Evolutionary conservation across 2,888 invertebrate genomes (phyloP), one percentile per base, ranked within the genome.

Genomic region (Drosophila falleni): DNA sequence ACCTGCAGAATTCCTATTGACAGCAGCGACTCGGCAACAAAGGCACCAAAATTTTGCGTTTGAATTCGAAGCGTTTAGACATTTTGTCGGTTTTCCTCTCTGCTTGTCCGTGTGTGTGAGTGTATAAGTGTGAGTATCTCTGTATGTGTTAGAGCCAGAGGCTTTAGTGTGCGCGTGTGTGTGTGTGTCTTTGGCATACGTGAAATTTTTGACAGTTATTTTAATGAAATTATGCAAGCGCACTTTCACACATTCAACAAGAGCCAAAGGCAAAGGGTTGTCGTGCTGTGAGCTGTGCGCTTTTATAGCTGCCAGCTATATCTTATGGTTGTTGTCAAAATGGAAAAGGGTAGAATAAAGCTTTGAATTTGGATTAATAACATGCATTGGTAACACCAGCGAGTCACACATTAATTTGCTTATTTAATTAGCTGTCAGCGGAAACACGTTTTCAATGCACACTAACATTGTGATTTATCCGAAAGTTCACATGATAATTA

Each of bases 1-100:
- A 87, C 90, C 86, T 87, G 78, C 89, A 75, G 85, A 89, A 89
- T 90, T 90, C 81, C 87, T 81, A 87, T 89, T 90, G 86, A 90
- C 90, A 89, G 90, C 87, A 71, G 67, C 60, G 84, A 41, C 50
- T 39, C 64, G 53, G 79, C 47, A 51, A 41, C 54, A 23, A 50
- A 46, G 63, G 61, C 51, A 41, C 49, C 55, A 61, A 76, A 76
- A 72, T 61, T 75, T 46, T 69, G 68, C 86, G 75, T 78, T 81
- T 85, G 82, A 85, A 88, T 76, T 81, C 59, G 66, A 87, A 87
- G 74, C 86, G 72, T 65, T 87, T 74, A 81, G 54, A n/a, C 49
- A 67, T 67, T 76, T 71, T 67, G 80, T 47, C 54, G 62, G 55
- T 54, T 59, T 69, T 46, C 26, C 35, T 33, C 39, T 55, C 16